Percentiles rank a stretch among this genome's conserved stretches.
phyloP scores from a whole-genome alignment of 2,888 invertebrate genomes.

The Dendrolimus pini region DNA sequence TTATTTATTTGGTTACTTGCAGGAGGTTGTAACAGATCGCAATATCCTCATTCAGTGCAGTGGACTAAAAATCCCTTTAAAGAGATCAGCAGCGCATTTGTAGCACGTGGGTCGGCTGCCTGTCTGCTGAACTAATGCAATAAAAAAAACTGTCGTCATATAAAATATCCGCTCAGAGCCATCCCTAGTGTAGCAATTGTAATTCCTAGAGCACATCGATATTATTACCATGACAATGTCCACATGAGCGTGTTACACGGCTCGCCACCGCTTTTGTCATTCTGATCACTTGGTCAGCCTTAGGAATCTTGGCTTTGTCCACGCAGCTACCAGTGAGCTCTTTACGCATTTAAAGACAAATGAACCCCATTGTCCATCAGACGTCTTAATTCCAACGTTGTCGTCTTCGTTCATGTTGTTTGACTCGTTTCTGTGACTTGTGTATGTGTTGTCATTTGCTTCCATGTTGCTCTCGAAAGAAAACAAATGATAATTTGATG shows the following conservation, averaged over 20 bases:
- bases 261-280: slow-evolving; percentile 39
- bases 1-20: too few species aligned
- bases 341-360: slow-evolving; percentile 1
- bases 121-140: too few species aligned
- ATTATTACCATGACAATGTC: slow-evolving; percentile 51
- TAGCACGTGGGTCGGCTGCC: too few species aligned
- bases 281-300: slow-evolving; percentile 36
- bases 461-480: neutral
- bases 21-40: too few species aligned
- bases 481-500: too few species aligned
- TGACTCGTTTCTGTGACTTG: neutral
- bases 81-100: too few species aligned
- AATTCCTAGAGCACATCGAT: slow-evolving; percentile 21
- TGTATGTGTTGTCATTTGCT: slow-evolving; percentile 2
- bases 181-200: neutral
- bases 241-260: slow-evolving; percentile 53
- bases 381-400: neutral
- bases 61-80: too few species aligned
- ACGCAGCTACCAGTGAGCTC: slow-evolving; percentile 1
- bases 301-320: slow-evolving; percentile 2
- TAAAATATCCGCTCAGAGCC: neutral
- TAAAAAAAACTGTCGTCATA: too few species aligned
- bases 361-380: neutral
- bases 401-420: neutral
- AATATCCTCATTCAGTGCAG: too few species aligned